These are phyloP conservation scores for Kryphioiulus occultus DNA, from an alignment of 2,888 invertebrate genomes.

Conservation along the genomic window DNA sequence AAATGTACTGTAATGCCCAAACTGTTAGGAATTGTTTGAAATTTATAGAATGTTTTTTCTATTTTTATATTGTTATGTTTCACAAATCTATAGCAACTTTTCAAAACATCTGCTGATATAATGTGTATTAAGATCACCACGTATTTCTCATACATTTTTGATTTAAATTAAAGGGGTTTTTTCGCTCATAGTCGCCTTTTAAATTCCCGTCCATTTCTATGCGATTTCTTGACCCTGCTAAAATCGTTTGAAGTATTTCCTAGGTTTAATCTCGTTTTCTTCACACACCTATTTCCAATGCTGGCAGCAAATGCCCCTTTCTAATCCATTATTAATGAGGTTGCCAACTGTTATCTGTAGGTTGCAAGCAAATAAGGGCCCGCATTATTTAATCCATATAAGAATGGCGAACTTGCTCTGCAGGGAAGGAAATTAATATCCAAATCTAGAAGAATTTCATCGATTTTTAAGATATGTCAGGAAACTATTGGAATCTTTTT, in stretches of 20 bases:
- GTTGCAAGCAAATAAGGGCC: background rate
- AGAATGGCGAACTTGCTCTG: background rate
- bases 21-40: too few relatives aligned
- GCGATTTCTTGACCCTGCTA: constrained; percentile 3
- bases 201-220: background rate
- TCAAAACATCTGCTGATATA: too few relatives aligned
- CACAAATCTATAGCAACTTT: too few relatives aligned
- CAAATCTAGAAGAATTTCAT: background rate
- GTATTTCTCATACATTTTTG: too few relatives aligned
- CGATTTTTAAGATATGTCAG: background rate
- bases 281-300: background rate
- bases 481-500: background rate
- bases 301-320: background rate
- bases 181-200: too few relatives aligned
- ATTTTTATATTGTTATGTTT: too few relatives aligned
- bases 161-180: too few relatives aligned
- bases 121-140: too few relatives aligned
- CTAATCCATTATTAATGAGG: constrained; percentile 26
- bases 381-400: background rate
- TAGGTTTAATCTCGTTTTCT: background rate
- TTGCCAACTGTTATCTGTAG: constrained; percentile 8
- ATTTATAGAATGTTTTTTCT: too few relatives aligned
- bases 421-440: background rate
- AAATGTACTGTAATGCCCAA: too few relatives aligned
- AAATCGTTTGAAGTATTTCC: background rate